These are phyloP conservation scores for Brachynemurus nebulosus DNA, from an alignment of 2,888 invertebrate genomes.

Conservation along the genomic window DNA sequence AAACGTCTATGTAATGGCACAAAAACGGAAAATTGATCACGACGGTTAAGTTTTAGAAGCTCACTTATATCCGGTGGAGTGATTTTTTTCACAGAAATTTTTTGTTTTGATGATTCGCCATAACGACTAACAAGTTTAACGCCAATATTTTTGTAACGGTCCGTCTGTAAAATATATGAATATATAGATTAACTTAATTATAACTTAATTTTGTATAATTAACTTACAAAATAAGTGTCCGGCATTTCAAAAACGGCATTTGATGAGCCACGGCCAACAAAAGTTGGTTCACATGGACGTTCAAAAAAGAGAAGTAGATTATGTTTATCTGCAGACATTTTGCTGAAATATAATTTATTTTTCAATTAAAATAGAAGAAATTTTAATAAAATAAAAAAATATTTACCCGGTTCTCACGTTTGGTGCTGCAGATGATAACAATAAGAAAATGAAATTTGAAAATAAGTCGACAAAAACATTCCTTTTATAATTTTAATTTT, in stretches of 20 bases:
- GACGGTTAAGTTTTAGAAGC: slow-evolving; percentile 41
- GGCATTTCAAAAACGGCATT: slow-evolving; percentile 47
- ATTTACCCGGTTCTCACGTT: no score
- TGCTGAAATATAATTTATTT: no score
- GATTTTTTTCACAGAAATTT: slow-evolving; percentile 39
- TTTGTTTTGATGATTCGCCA: slow-evolving; percentile 36
- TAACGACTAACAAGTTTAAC: slow-evolving; percentile 46
- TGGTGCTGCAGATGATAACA: no score
- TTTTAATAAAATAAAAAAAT: no score
- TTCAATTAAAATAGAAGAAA: no score
- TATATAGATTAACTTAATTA: background rate
- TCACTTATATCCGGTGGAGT: slow-evolving; percentile 41
- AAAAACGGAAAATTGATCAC: slow-evolving; percentile 60
- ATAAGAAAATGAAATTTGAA: no score
- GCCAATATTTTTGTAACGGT: slow-evolving; percentile 41
- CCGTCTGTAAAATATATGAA: slow-evolving; percentile 27
- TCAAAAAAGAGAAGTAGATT: slow-evolving; percentile 38
- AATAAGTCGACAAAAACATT: no score
- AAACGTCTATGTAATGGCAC: slow-evolving; percentile 54
- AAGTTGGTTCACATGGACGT: slow-evolving; percentile 44
- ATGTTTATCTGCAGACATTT: no score
- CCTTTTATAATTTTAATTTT: no score
- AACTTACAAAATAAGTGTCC: slow-evolving; percentile 44
- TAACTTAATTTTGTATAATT: slow-evolving; percentile 1
- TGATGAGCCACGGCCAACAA: slow-evolving; percentile 45